A percentile compares a stretch with the other conserved stretches of the same genome.
These are phyloP conservation scores for Drosophila prolongata DNA, from an alignment of 2,888 invertebrate genomes.

Conservation along the genomic window DNA sequence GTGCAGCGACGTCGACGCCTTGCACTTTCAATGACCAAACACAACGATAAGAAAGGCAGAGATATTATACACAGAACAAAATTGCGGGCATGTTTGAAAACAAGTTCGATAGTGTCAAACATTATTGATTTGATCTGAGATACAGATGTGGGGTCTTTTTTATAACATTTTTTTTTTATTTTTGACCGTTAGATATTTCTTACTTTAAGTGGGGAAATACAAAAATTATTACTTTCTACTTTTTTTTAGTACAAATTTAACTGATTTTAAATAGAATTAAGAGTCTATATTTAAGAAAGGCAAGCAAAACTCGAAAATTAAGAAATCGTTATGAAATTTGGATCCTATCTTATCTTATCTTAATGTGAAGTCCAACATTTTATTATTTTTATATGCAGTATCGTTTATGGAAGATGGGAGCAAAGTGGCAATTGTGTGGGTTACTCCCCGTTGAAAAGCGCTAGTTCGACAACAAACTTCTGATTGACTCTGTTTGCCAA, in stretches of 20 bases:
- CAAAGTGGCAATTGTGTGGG: not conserved
- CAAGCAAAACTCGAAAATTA: not conserved
- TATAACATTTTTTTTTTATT: too few species aligned
- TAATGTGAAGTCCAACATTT: not conserved
- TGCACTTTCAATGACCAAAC: conserved; percentile 73
- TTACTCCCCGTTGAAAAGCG: not conserved
- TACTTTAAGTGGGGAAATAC: too few species aligned
- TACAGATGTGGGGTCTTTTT: too few species aligned
- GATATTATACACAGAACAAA: conserved; percentile 7
- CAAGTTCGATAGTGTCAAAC: too few species aligned
- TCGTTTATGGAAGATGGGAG: not conserved
- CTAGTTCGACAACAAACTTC: conserved; percentile 27
- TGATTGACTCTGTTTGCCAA: conserved; percentile 42
- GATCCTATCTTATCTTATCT: not conserved
- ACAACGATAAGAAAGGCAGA: conserved; percentile 48
- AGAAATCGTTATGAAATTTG: not conserved
- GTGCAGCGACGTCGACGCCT: conserved; percentile 61
- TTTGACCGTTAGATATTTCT: too few species aligned
- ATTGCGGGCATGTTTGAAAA: not conserved
- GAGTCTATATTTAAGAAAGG: too few species aligned
- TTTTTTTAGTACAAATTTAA: too few species aligned
- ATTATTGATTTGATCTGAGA: too few species aligned
- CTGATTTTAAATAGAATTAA: too few species aligned
- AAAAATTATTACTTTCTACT: too few species aligned
- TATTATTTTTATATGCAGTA: not conserved